Conservation (phyloP, 2,113 vertebrate genomes). For the Neolamprologus tretocephalus region DNA sequence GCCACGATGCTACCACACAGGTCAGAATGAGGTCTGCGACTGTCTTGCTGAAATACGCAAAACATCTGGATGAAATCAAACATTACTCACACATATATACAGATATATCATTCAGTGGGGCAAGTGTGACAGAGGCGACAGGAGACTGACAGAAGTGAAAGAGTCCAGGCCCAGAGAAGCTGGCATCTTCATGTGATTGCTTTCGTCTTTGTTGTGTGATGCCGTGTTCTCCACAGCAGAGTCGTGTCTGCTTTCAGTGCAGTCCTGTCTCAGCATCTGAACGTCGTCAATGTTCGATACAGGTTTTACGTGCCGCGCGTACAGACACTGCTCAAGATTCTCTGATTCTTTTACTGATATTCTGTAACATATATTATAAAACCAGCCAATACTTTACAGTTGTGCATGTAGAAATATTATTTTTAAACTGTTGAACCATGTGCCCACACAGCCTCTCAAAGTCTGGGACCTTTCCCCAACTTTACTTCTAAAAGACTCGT, state of each 20-base stretch:
- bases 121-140: background rate
- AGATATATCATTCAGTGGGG: background rate
- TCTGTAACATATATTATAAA: background rate
- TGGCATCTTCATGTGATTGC: too few relatives aligned
- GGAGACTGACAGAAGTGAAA: background rate
- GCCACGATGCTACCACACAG: background rate
- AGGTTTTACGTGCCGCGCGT: rapidly evolving
- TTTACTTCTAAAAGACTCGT: background rate
- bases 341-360: rapidly evolving
- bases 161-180: too few relatives aligned
- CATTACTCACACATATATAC: background rate
- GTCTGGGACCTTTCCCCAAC: background rate
- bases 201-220: background rate
- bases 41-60: background rate
- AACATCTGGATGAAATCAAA: background rate
- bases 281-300: rapidly evolving
- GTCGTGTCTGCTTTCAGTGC: background rate
- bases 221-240: background rate
- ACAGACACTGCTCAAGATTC: background rate
- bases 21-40: rapidly evolving
- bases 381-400: background rate
- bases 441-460: background rate
- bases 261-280: background rate
- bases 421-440: background rate
- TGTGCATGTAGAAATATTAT: background rate